Conservation (phyloP, 2,113 vertebrate genomes). For the Progne subis region DNA sequence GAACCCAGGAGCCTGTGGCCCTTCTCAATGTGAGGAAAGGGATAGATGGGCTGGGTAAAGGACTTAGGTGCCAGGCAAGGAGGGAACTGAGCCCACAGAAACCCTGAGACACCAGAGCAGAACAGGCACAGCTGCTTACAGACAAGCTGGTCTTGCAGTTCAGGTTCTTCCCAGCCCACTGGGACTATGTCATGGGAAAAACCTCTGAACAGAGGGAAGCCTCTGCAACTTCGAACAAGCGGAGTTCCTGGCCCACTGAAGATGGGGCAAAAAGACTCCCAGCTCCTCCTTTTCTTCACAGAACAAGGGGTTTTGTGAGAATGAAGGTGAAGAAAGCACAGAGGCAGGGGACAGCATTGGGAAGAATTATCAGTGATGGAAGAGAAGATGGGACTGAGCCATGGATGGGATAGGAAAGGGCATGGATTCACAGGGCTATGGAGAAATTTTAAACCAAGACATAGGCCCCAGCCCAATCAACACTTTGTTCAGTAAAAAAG, state of each 20-base stretch:
- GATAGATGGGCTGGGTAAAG: not conserved
- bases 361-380: not conserved
- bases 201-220: not conserved
- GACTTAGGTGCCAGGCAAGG: not conserved
- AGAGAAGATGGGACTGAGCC: not conserved
- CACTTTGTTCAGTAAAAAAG: slow-evolving; percentile 73
- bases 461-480: slow-evolving; percentile 56
- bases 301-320: not conserved
- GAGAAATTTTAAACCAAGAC: slow-evolving; percentile 30
- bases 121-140: not conserved
- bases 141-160: slow-evolving; percentile 26
- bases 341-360: not conserved
- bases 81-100: not conserved
- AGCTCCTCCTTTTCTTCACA: not conserved
- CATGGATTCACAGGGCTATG: not conserved
- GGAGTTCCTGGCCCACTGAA: not conserved
- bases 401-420: not conserved
- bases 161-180: not conserved
- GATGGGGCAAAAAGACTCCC: not conserved
- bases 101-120: not conserved
- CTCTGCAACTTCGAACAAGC: not conserved
- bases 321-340: not conserved
- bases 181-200: slow-evolving; percentile 13
- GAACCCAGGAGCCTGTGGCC: not conserved
- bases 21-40: not conserved